A percentile compares a stretch with the other conserved stretches of the same genome.
Evolutionary conservation across 2,888 invertebrate genomes (phyloP).

Genomic region (Mesochorus sp.): DNA sequence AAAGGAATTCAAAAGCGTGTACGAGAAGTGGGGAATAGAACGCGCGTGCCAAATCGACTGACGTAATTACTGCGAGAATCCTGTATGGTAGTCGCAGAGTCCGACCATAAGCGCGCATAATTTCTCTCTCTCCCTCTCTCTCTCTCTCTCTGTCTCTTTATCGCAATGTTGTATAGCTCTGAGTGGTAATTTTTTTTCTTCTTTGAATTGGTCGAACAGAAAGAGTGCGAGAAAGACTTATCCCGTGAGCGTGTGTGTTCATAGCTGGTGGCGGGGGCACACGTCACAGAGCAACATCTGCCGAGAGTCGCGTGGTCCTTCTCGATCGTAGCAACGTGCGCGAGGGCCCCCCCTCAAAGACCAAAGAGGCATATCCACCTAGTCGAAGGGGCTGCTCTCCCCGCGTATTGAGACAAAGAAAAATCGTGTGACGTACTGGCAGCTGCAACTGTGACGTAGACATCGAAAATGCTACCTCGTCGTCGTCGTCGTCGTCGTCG

Average conservation of each 20-base stretch:
- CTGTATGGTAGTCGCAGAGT: constrained; percentile 1
- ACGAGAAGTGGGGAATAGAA: constrained; percentile 49
- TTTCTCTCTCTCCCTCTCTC: no score
- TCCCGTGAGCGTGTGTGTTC: constrained; percentile 10
- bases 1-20: constrained; percentile 1
- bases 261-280: constrained; percentile 67
- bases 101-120: constrained; percentile 14
- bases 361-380: constrained; percentile 72
- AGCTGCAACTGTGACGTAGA: constrained; percentile 80
- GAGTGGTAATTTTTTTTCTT: constrained; percentile 40
- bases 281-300: constrained; percentile 81
- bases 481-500: constrained; percentile 65
- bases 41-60: constrained; percentile 43
- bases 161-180: constrained; percentile 25
- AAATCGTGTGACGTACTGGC: constrained; percentile 80
- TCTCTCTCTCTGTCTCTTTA: constrained; percentile 30
- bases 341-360: constrained; percentile 69
- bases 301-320: constrained; percentile 64
- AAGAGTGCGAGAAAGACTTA: constrained; percentile 32
- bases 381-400: constrained; percentile 60
- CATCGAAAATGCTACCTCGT: constrained; percentile 42
- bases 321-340: constrained; percentile 47
- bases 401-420: constrained; percentile 82
- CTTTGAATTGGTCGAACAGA: constrained; percentile 16
- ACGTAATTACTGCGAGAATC: constrained; percentile 31